A percentile compares a stretch with the other conserved stretches of the same genome.
phyloP scores from a whole-genome alignment of 2,888 invertebrate species.

The Amblyjoppa proteus region DNA sequence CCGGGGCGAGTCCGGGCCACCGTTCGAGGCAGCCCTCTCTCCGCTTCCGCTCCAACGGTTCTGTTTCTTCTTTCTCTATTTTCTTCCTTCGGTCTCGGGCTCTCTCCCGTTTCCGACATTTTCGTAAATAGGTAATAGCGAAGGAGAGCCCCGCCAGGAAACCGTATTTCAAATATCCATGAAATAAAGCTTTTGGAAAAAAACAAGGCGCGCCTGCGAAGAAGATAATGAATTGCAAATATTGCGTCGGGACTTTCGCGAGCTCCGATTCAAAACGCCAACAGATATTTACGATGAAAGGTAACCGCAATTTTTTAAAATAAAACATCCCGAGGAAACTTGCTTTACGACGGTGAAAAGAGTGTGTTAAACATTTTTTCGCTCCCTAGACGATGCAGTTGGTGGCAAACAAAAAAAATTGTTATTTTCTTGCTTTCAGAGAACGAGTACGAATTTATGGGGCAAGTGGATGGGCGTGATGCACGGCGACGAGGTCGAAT shows the following conservation, averaged over 20 bases:
- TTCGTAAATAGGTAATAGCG: constrained; percentile 54
- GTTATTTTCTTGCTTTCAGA: constrained; percentile 87
- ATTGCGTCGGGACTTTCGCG: neutral
- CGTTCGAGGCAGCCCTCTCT: constrained; percentile 59
- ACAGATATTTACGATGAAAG: neutral
- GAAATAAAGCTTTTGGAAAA: constrained; percentile 16
- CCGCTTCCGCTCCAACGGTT: constrained; percentile 13
- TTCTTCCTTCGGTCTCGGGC: constrained; percentile 15
- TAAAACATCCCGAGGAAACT: neutral
- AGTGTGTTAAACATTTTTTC: neutral
- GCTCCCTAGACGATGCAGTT: neutral
- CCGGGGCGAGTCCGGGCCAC: constrained; percentile 51
- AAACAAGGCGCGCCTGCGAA: neutral
- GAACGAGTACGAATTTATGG: constrained; percentile 97
- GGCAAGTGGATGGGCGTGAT: constrained; percentile 99
- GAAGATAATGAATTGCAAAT: neutral
- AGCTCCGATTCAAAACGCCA: neutral
- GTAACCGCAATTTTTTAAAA: too few species aligned
- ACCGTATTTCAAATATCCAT: constrained; percentile 17
- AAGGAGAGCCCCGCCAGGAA: neutral
- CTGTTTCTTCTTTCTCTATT: constrained; percentile 19
- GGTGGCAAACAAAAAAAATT: constrained; percentile 34
- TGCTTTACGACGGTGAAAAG: neutral
- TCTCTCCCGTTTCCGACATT: constrained; percentile 19
- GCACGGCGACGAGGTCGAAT: constrained; percentile 99